Evolutionary conservation across 1,140 invertebrate species (phyloP).

Genomic region (Bombus affinis): DNA sequence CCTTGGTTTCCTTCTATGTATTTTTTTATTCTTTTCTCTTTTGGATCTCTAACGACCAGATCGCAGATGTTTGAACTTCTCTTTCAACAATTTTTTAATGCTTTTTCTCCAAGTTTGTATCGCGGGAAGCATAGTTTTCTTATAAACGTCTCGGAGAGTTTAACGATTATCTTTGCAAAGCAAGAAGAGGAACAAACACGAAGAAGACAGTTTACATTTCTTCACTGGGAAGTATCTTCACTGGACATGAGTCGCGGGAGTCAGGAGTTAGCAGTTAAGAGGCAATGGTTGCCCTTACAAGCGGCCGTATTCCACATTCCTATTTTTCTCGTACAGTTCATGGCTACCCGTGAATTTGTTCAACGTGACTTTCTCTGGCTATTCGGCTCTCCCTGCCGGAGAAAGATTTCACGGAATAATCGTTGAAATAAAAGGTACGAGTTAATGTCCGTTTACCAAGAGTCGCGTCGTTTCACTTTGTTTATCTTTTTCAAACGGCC

Average conservation of each 20-base stretch:
- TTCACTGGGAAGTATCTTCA: not conserved
- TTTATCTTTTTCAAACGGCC: not conserved
- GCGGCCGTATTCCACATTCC: not conserved
- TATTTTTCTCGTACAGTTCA: conserved; percentile 11
- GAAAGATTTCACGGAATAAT: not conserved
- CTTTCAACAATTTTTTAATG: not conserved
- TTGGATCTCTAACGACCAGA: no score
- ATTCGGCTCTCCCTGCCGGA: not conserved
- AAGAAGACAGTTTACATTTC: not conserved
- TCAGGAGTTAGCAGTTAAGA: not conserved
- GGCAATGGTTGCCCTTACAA: not conserved
- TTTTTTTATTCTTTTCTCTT: no score
- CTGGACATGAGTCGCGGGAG: no score
- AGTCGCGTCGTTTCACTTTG: not conserved
- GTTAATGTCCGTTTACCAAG: conserved; percentile 2
- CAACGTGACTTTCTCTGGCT: conserved; percentile 25
- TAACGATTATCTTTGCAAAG: not conserved
- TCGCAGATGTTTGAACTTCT: no score
- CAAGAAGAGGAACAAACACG: no score
- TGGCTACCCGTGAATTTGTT: conserved; percentile 1
- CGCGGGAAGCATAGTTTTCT: not conserved
- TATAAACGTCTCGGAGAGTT: not conserved
- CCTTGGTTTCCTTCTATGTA: no score
- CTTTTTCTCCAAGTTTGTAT: not conserved
- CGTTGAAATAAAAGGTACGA: not conserved